Conservation (phyloP, 2,797 vertebrate genomes). For the Rachycentron canadum region DNA sequence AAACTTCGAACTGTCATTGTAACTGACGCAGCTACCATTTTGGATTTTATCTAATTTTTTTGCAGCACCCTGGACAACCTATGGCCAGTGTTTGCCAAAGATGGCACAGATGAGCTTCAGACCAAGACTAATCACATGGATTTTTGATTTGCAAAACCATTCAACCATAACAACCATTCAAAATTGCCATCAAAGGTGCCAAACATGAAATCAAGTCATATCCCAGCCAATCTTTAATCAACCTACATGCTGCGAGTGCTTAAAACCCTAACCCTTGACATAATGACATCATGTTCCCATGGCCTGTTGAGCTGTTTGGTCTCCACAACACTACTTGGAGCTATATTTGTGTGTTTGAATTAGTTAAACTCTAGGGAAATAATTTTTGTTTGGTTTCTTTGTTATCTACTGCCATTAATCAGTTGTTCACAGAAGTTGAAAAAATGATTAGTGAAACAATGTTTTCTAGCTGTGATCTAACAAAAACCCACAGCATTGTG, state of each 20-base stretch:
- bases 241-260: not conserved
- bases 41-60: too few species aligned
- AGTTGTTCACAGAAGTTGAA: slow-evolving; percentile 28
- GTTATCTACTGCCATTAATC: slow-evolving; percentile 34
- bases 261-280: not conserved
- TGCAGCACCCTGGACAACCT: not conserved
- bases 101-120: not conserved
- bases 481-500: slow-evolving; percentile 9
- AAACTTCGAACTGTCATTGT: too few species aligned
- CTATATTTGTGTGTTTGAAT: not conserved
- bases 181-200: not conserved
- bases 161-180: not conserved
- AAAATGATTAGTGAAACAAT: slow-evolving; percentile 22
- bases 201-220: slow-evolving; percentile 4
- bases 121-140: not conserved
- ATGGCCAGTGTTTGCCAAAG: not conserved
- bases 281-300: not conserved
- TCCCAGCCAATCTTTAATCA: not conserved
- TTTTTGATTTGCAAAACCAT: not conserved
- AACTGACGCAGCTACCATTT: not conserved
- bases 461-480: slow-evolving; percentile 15
- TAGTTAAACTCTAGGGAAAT: slow-evolving; percentile 10
- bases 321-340: not conserved
- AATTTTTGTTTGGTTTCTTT: slow-evolving; percentile 9
- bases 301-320: not conserved